Evolutionary conservation across 2,888 invertebrate genomes (phyloP).

Genomic region (Drosophila neutralis): DNA sequence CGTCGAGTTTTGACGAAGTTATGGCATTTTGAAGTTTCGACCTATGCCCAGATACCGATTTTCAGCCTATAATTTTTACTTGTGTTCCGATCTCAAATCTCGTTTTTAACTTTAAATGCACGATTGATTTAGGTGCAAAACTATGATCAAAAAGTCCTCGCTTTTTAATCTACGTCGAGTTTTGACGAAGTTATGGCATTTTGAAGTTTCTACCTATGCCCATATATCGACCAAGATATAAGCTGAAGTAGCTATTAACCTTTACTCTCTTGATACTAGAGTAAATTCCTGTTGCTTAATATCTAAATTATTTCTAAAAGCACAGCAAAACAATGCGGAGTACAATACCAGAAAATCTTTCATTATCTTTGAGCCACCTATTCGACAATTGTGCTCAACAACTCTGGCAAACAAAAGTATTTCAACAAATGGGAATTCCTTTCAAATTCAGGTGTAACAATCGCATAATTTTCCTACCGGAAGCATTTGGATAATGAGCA

Average conservation of each 20-base stretch:
- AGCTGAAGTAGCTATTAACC: neutral
- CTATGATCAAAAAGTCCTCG: too few relatives aligned
- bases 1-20: too few relatives aligned
- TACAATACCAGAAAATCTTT: conserved; percentile 5
- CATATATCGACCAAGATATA: neutral
- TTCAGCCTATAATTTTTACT: too few relatives aligned
- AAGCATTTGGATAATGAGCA: conserved; percentile 70
- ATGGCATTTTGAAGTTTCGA: too few relatives aligned
- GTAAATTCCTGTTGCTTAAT: conserved; percentile 1
- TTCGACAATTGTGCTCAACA: conserved; percentile 49
- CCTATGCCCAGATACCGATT: too few relatives aligned
- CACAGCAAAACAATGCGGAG: neutral
- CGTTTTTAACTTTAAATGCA: too few relatives aligned
- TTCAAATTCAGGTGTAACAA: conserved; percentile 36
- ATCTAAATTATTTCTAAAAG: neutral
- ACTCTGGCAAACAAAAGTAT: conserved; percentile 14
- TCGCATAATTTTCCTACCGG: conserved; percentile 63
- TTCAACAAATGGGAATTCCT: conserved; percentile 42
- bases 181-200: too few relatives aligned
- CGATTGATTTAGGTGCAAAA: too few relatives aligned
- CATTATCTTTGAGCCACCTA: conserved; percentile 30
- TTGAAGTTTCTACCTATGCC: too few relatives aligned
- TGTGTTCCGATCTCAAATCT: too few relatives aligned
- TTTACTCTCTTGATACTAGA: neutral
- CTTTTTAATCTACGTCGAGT: too few relatives aligned